phyloP scores from a whole-genome alignment of 2,797 vertebrate species.

The Molossus molossus region DNA sequence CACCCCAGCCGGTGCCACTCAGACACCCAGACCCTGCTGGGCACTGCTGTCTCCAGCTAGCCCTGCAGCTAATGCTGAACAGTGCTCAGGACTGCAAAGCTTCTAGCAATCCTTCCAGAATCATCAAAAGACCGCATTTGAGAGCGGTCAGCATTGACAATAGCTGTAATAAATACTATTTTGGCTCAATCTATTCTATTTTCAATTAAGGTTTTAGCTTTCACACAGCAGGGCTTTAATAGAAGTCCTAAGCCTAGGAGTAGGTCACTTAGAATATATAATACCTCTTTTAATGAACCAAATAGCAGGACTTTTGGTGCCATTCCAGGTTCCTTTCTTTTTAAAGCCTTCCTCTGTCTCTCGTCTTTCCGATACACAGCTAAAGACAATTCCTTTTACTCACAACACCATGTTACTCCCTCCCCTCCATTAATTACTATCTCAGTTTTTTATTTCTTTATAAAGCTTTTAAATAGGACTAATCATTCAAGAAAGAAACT shows the following conservation, averaged over 20 bases:
- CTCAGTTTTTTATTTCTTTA: background rate
- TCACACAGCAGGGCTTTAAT: conserved; percentile 70
- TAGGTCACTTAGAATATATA: conserved; percentile 13
- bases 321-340: background rate
- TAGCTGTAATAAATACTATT: conserved; percentile 59
- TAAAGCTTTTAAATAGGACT: conserved; percentile 31
- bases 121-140: background rate
- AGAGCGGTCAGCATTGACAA: background rate
- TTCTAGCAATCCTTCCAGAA: background rate
- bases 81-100: background rate
- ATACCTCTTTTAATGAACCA: conserved; percentile 60
- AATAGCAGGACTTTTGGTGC: background rate
- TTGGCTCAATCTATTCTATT: conserved; percentile 34
- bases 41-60: background rate
- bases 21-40: background rate
- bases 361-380: background rate
- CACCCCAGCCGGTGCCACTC: background rate
- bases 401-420: background rate
- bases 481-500: conserved; percentile 43
- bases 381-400: conserved; percentile 11
- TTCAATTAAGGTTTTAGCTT: conserved; percentile 75
- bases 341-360: background rate
- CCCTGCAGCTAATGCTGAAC: background rate
- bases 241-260: background rate
- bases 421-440: background rate